Base-by-base conservation (phyloP, 2,113 vertebrate species). In the Oxygymnocypris stewartii region DNA sequence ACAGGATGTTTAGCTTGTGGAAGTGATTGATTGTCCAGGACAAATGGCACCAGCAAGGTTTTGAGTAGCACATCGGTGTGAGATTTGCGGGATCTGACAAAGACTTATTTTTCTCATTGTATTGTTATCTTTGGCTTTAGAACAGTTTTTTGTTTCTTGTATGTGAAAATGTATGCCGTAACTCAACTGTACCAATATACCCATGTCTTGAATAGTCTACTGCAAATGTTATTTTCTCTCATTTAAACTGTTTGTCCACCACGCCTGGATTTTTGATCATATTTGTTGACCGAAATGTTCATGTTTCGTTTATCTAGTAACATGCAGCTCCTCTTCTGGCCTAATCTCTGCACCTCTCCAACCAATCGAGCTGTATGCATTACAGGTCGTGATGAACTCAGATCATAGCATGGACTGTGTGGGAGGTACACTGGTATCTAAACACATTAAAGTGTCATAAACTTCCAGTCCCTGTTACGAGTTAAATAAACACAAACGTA, bases 371-470 rank as follows among this genome's bases (percentile, higher is more conserved):
- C 76, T 79, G 87, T 28, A 31, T 84, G 51, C 47, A 25, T 76
- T 73, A 71, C 59, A 85, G 49, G 85, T 67, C 47, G 81, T 78
- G 81, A 51, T 75, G 86, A 84, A 71, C 44, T 82, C 25, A 49
- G 18, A 35, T 63, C 44, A 69, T 13, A 51, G 61, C 61, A 69
- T 49, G 80, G 69, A 49, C n/a, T 71, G 80, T 82, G 63, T 77
- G 74, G 44, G 73, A 67, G 16, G 74, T 6, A 49, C 71, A 25
- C 18, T n/a, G 28, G 49, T 61, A 59, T 47, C 14, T 82, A 71
- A 40, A 69, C 61, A 37, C 42, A 51, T 28, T 51, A 14, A 51
- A 71, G 44, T 35, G 14, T 28, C 12, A 40, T 28, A 54, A 25
- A 31, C 14, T 10, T 40, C 25, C 12, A 67, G 23, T 28, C 57